Conservation (phyloP, 2,797 vertebrate species). For the Sebastiscus tertius region DNA sequence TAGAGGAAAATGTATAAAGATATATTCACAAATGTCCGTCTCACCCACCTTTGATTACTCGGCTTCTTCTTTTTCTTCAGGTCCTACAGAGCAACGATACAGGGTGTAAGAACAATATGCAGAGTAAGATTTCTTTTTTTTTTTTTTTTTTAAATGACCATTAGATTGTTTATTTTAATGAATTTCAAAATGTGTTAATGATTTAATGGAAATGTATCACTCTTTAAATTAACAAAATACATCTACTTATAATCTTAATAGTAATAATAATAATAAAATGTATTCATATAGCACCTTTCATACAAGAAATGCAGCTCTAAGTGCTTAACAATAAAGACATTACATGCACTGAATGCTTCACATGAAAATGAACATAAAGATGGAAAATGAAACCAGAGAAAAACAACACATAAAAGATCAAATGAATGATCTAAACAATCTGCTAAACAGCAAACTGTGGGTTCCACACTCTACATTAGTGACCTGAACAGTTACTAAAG, state of each 20-base stretch:
- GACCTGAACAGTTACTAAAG: no score
- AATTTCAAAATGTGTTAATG: neutral
- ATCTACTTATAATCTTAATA: neutral
- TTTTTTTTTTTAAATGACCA: neutral
- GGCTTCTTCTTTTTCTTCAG: constrained; percentile 84
- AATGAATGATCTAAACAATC: no score
- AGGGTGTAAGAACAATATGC: neutral
- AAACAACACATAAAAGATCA: no score
- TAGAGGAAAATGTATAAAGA: neutral
- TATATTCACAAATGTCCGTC: neutral
- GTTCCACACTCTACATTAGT: no score
- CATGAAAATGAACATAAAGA: no score
- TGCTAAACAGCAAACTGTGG: no score
- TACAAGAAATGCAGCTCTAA: no score
- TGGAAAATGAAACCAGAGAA: no score
- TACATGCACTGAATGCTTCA: no score
- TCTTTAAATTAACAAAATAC: neutral
- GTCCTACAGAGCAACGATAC: constrained; percentile 55
- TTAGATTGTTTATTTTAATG: neutral
- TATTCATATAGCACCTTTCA: rapidly evolving
- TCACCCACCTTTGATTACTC: constrained; percentile 83
- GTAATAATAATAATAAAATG: no score
- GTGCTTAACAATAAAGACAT: no score
- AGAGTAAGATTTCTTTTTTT: neutral
- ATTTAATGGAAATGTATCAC: neutral